Evolutionary conservation across 2,797 vertebrate species (phyloP), one percentile per base, ranked within the genome.

Genomic region (Gobio occitaniae): DNA sequence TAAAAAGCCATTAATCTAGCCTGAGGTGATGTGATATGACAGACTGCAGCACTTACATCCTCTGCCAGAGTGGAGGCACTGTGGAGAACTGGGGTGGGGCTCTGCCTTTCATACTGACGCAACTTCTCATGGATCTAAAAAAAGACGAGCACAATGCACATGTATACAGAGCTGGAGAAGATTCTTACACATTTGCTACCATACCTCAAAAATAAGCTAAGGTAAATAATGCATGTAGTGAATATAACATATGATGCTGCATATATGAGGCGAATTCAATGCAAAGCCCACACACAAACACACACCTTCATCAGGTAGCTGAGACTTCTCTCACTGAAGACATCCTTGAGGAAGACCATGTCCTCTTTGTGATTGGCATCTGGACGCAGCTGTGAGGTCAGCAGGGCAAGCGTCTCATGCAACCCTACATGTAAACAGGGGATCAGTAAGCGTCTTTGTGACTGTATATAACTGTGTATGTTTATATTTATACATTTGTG

Each of bases 281-380:
- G 38, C 52, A 25, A 41, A 77, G 19, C n/a, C 47, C 44, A 19
- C 38, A 77, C 75, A 74, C 21, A 74, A 36, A 21, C 38, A 47
- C 83, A 80, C 25, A 98, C 98, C 96, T 98, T 99, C 97, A 99
- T 98, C 72, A 99, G 92, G 86, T 96, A 98, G 84, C 94, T 92
- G 89, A 99, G 93, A 91, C 97, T 98, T 89, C 95, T 97, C 90
- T 99, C 98, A 79, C 97, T 98, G 95, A 99, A 99, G 87, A 99
- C 96, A 0, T 98, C 96, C 87, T 94, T 96, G 84, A 99, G 95
- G 93, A 99, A 99, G 86, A 97, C 96, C 96, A 98, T 97, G 90
- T 99, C 98, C 89, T 98, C 98, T 89, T 97, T 97, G 91, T 98
- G 97, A 90, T 98, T 98, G 87, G 97, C 98, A 89, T 98, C 97